phyloP scores from a whole-genome alignment of 2,113 vertebrate genomes.

The Oryzias javanicus region DNA sequence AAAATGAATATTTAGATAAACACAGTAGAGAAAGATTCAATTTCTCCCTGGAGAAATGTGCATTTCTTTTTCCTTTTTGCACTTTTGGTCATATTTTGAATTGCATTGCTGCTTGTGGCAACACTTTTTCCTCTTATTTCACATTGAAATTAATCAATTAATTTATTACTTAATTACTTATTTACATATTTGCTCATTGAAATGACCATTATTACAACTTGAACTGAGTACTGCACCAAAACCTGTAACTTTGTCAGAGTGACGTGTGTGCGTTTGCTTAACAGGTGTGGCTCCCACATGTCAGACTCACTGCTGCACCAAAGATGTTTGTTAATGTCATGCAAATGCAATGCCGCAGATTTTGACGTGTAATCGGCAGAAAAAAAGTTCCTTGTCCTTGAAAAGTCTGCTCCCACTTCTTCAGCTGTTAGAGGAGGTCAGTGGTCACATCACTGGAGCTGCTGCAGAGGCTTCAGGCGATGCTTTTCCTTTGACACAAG shows the following conservation, averaged over 20 bases:
- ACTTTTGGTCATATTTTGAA: too few relatives aligned
- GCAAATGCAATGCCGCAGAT: conserved; percentile 61
- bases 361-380: conserved; percentile 48
- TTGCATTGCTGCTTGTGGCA: too few relatives aligned
- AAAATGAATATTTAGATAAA: too few relatives aligned
- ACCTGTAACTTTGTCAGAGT: conserved; percentile 24
- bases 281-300: conserved; percentile 52
- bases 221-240: not conserved
- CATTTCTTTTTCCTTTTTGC: too few relatives aligned
- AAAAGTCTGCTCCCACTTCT: conserved; percentile 29
- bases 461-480: conserved; percentile 42
- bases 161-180: too few relatives aligned
- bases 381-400: conserved; percentile 39
- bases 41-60: too few relatives aligned
- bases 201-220: too few relatives aligned
- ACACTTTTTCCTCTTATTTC: too few relatives aligned
- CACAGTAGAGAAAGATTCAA: too few relatives aligned
- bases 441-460: conserved; percentile 33
- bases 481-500: conserved; percentile 47
- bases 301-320: conserved; percentile 31
- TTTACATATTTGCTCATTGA: too few relatives aligned
- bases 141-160: too few relatives aligned
- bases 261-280: conserved; percentile 42
- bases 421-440: conserved; percentile 54
- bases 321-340: conserved; percentile 60